These are phyloP conservation scores for Heliconius ethilla DNA, from an alignment of 2,888 invertebrate genomes.

Conservation along the genomic window DNA sequence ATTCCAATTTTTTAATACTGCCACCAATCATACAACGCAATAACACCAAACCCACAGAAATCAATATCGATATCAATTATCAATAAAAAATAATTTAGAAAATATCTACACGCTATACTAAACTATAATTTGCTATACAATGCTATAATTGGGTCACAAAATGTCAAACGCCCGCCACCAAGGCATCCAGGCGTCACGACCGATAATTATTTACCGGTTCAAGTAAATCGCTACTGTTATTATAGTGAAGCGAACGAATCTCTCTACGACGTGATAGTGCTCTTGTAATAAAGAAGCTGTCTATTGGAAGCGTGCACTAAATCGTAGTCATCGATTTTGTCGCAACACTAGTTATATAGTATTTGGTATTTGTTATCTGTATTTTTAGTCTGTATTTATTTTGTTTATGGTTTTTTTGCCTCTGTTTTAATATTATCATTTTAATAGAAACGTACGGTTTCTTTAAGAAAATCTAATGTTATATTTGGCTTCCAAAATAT, in stretches of 20 bases:
- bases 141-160: conserved; percentile 51
- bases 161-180: conserved; percentile 49
- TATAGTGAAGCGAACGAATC: conserved; percentile 61
- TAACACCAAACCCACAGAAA: neutral
- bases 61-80: neutral
- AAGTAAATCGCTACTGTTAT: conserved; percentile 59
- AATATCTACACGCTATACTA: conserved; percentile 5
- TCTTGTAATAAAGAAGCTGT: conserved; percentile 28
- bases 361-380: neutral
- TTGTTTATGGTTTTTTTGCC: no score
- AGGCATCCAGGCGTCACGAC: conserved; percentile 55
- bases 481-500: neutral
- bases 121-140: conserved; percentile 10
- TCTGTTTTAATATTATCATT: neutral
- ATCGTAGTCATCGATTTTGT: conserved; percentile 30
- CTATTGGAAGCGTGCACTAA: conserved; percentile 29
- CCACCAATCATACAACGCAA: neutral
- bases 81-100: conserved; percentile 9
- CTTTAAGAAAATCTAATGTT: neutral
- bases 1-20: no score
- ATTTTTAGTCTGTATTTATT: neutral
- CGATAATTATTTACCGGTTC: conserved; percentile 56
- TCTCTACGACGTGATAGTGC: conserved; percentile 53
- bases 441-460: no score
- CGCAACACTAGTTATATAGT: conserved; percentile 14